Conservation (phyloP, 1,140 invertebrate species). For the Drosophila orosa region DNA sequence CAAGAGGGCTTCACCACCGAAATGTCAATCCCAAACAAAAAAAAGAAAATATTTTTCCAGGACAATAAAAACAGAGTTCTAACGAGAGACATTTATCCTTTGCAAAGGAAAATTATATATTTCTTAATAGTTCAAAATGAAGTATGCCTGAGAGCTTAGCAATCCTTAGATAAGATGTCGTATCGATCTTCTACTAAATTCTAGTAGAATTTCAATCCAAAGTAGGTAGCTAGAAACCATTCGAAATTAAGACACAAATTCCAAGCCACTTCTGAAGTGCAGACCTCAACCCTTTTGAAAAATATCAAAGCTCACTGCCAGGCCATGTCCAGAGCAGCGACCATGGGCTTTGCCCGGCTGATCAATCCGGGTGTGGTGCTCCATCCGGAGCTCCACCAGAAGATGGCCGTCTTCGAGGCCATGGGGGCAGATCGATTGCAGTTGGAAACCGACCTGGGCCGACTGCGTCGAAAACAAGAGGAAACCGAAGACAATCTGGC, state of each 20-base stretch:
- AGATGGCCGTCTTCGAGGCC: constrained; percentile 49
- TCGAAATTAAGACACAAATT: constrained; percentile 12
- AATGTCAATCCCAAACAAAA: neutral
- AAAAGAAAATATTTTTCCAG: neutral
- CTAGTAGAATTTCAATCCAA: neutral
- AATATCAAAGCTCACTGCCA: neutral
- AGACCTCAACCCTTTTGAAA: neutral
- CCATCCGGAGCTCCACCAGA: constrained; percentile 46
- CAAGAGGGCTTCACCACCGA: constrained; percentile 1
- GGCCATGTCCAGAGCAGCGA: constrained; percentile 24
- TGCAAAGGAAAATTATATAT: neutral
- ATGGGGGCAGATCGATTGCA: constrained; percentile 27
- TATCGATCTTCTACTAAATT: too few species aligned
- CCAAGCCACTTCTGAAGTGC: neutral
- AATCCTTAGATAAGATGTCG: constrained; percentile 2
- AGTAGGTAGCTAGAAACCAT: constrained; percentile 16
- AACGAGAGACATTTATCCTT: neutral
- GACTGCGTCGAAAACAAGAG: constrained; percentile 49
- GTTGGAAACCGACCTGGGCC: constrained; percentile 36
- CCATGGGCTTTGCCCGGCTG: constrained; percentile 37
- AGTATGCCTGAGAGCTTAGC: neutral
- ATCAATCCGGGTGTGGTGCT: constrained; percentile 54
- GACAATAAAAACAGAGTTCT: neutral
- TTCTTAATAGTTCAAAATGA: neutral
- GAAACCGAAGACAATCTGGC: constrained; percentile 51